These are phyloP conservation scores for Smittia sp. DNA, from an alignment of 2,888 invertebrate species.

Conservation along the genomic window DNA sequence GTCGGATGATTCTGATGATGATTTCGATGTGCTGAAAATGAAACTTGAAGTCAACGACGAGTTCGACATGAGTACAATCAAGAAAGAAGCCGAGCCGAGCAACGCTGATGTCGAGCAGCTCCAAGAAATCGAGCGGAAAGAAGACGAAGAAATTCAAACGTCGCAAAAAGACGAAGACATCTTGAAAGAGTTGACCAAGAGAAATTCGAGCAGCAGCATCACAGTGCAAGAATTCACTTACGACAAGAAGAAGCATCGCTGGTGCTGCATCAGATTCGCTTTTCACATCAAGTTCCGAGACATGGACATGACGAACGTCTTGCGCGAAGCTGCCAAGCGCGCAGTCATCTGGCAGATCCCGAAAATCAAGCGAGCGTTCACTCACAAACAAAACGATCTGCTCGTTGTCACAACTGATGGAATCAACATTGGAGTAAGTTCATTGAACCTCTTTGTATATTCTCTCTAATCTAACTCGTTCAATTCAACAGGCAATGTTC, in stretches of 20 bases:
- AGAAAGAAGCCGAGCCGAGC: constrained; percentile 44
- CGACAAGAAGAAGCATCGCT: constrained; percentile 71
- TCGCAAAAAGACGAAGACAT: constrained; percentile 47
- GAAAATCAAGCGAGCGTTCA: constrained; percentile 80
- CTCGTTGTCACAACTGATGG: constrained; percentile 89
- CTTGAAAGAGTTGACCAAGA: constrained; percentile 47
- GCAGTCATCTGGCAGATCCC: constrained; percentile 77
- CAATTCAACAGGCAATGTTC: constrained; percentile 70
- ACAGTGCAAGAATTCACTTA: constrained; percentile 63
- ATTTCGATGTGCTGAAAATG: constrained; percentile 44
- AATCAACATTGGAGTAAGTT: constrained; percentile 74
- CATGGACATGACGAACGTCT: constrained; percentile 72
- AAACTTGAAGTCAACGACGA: constrained; percentile 43
- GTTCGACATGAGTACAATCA: constrained; percentile 44
- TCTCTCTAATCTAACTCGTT: not conserved
- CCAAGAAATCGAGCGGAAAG: constrained; percentile 41
- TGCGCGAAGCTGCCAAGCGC: constrained; percentile 67
- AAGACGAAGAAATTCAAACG: constrained; percentile 48
- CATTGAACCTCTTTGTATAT: not conserved
- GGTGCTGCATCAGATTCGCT: constrained; percentile 82
- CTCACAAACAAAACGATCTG: constrained; percentile 64
- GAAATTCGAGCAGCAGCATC: constrained; percentile 44
- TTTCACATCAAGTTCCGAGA: constrained; percentile 61
- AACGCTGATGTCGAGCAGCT: constrained; percentile 44
- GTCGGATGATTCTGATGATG: constrained; percentile 44